A percentile compares a stretch with the other conserved stretches of the same genome.
phyloP scores from a whole-genome alignment of 2,888 invertebrate genomes.

The Yponomeuta plumbellus region DNA sequence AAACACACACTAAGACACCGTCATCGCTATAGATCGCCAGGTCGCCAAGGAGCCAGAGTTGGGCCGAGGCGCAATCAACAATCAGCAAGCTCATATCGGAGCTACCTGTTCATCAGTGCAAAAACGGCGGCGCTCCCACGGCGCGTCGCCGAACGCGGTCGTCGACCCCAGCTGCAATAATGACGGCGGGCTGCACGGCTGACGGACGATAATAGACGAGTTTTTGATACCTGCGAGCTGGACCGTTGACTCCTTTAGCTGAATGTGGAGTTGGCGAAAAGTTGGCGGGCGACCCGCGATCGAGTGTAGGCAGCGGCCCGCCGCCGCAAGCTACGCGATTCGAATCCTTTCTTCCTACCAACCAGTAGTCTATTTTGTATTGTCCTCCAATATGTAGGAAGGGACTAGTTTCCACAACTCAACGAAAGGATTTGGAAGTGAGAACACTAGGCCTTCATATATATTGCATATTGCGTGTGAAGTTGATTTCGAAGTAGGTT shows the following conservation, averaged over 20 bases:
- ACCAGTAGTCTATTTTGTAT: no score
- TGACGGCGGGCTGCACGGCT: conserved; percentile 12
- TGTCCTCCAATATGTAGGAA: no score
- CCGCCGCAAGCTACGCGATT: background rate
- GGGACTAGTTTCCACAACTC: no score
- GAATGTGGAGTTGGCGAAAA: background rate
- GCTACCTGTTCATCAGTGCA: conserved; percentile 2
- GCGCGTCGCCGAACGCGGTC: background rate
- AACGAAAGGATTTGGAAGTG: no score
- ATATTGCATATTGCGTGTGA: no score
- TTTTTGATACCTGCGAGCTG: conserved; percentile 6
- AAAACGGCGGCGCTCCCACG: background rate
- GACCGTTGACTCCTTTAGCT: background rate
- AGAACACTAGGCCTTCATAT: no score
- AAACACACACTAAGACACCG: background rate
- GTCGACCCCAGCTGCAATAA: conserved; percentile 12
- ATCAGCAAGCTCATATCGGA: background rate
- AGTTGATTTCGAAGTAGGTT: no score
- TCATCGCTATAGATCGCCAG: background rate
- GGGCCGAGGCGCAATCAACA: background rate
- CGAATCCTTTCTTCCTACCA: background rate
- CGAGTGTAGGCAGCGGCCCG: background rate
- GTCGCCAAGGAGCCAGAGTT: background rate
- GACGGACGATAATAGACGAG: conserved; percentile 10
- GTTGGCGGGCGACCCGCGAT: background rate